A percentile compares a stretch with the other conserved stretches of the same genome.
phyloP scores from a whole-genome alignment of 2,888 invertebrate species.

The Calliscelio sp. region DNA sequence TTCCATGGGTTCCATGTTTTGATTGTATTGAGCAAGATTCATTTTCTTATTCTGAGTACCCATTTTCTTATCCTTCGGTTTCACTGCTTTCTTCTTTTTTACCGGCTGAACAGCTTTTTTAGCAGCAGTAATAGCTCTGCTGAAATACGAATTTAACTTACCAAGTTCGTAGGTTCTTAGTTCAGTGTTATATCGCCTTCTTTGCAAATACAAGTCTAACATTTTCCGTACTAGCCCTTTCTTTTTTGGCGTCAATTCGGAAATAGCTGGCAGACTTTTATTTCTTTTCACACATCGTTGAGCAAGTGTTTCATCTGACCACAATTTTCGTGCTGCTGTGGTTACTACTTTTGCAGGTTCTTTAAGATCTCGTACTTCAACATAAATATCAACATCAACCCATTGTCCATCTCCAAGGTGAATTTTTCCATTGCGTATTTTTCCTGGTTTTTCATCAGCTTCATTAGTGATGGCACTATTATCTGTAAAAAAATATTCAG shows the following conservation, averaged over 20 bases:
- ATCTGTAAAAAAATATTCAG: too few relatives aligned
- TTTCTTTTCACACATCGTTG: background rate
- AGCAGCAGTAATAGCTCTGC: background rate
- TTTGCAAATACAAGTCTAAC: background rate
- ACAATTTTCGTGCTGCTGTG: background rate
- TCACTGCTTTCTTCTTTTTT: too few relatives aligned
- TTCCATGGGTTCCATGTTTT: too few relatives aligned
- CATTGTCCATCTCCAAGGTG: conserved; percentile 1
- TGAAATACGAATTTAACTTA: background rate
- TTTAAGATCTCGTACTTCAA: background rate
- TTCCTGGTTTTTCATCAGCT: background rate
- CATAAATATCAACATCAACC: background rate
- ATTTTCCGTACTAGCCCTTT: background rate
- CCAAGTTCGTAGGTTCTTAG: too few relatives aligned
- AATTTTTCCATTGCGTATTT: background rate
- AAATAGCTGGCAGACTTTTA: background rate
- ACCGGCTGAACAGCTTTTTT: too few relatives aligned
- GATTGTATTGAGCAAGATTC: too few relatives aligned
- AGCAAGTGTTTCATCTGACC: background rate
- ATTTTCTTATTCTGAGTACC: too few relatives aligned
- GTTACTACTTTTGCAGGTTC: conserved; percentile 9
- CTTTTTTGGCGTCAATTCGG: background rate
- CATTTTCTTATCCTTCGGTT: too few relatives aligned
- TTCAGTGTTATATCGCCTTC: background rate
- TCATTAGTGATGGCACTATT: too few relatives aligned